Percentiles rank a stretch among this genome's conserved stretches.
These are phyloP conservation scores for Sarcophaga subvicina DNA, from an alignment of 2,888 invertebrate species.

Conservation along the genomic window DNA sequence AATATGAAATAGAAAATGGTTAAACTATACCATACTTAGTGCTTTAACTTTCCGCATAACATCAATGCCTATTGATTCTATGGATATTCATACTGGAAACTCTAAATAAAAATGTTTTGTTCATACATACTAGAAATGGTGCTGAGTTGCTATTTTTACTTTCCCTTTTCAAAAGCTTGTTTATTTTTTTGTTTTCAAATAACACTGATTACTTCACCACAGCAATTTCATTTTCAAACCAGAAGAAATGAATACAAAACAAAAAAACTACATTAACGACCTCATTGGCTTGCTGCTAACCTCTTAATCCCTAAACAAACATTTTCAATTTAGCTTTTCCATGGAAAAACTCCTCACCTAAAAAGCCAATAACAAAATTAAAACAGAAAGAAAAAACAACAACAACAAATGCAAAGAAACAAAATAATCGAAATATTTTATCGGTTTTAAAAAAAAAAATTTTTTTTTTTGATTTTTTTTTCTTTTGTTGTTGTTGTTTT, in stretches of 20 bases:
- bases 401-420: neutral
- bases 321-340: slow-evolving; percentile 1
- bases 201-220: neutral
- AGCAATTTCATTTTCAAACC: neutral
- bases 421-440: neutral
- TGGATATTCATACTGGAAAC: no score
- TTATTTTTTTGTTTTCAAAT: neutral
- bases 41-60: no score
- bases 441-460: neutral
- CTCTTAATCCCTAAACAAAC: slow-evolving; percentile 21
- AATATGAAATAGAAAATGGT: no score
- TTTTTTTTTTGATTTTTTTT: neutral
- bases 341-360: neutral
- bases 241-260: neutral
- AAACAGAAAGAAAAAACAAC: neutral
- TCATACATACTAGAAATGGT: no score
- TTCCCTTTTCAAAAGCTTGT: no score
- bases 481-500: neutral
- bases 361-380: neutral
- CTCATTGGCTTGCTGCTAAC: slow-evolving; percentile 11
- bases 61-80: no score
- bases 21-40: no score
- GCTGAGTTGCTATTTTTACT: no score
- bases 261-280: neutral
- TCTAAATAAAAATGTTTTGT: no score